Percentiles rank a stretch among this genome's conserved stretches.
These are phyloP conservation scores for Tenthredo distinguenda DNA, from an alignment of 2,888 invertebrate species.

Conservation along the genomic window DNA sequence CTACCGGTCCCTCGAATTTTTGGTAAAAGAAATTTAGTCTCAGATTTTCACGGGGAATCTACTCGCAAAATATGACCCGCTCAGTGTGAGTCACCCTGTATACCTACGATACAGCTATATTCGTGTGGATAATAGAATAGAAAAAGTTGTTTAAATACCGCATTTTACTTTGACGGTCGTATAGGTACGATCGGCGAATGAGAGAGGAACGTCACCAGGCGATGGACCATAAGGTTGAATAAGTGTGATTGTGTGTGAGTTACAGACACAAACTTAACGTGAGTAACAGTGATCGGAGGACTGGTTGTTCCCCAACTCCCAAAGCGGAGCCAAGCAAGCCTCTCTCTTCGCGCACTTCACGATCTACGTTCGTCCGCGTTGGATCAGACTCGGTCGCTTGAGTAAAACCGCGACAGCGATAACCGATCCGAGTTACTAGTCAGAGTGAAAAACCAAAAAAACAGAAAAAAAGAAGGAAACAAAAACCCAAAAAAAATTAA, in stretches of 20 bases:
- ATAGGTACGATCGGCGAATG: not conserved
- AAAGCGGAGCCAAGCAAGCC: conserved; percentile 35
- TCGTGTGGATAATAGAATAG: too few relatives aligned
- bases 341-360: conserved; percentile 49
- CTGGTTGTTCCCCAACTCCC: conserved; percentile 45
- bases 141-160: too few relatives aligned
- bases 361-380: conserved; percentile 44
- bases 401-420: not conserved
- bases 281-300: not conserved
- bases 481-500: not conserved
- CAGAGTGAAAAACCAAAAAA: not conserved
- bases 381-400: conserved; percentile 15
- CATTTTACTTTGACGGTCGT: too few relatives aligned
- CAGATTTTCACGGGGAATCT: too few relatives aligned
- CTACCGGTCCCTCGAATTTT: too few relatives aligned
- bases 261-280: not conserved
- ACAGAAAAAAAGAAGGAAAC: not conserved
- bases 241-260: not conserved
- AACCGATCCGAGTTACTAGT: not conserved
- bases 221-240: not conserved
- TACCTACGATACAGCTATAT: too few relatives aligned
- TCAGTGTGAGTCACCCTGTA: too few relatives aligned
- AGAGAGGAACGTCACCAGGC: not conserved
- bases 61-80: too few relatives aligned
- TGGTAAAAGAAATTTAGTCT: too few relatives aligned